Evolutionary conservation across 2,113 vertebrate species (phyloP), one percentile per base, ranked within the genome.

Genomic region (Neotragus pygmaeus): DNA sequence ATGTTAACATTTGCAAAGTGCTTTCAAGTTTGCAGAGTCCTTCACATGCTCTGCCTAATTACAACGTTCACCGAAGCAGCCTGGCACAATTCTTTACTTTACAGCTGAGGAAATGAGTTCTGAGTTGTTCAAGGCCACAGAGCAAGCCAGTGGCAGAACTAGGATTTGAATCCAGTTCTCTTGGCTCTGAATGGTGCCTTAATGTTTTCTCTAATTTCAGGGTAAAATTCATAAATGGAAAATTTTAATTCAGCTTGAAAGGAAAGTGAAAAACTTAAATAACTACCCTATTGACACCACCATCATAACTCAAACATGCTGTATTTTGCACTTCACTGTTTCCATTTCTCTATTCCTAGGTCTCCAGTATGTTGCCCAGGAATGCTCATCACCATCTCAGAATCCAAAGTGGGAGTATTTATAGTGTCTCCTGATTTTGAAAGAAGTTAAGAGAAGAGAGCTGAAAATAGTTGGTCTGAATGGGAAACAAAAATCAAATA

Each of bases 161-260:
- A 62, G 70, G 75, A 58, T 86, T n/a, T 95, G 83, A 94, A 95
- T 81, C 43, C 45, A 55, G 88, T 83, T 83, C 62, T 88, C 77
- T 15, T 39, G 47, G 33, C 77, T 96, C 36, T 53, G 7, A 84
- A 17, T 9, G n/a, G 60, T 36, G 45, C 49, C 55, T 13, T 43
- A 27, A 11, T 19, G 62, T 87, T 95, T 96, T 90, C 91, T 96
- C 85, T 88, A 49, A 90, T 90, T 93, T 96, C 43, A 81, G 53
- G 62, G 75, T 17, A 49, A 36, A 45, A 43, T 60, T 92, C 17
- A 55, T 77, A 73, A 13, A 12, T 10, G 57, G 58, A 88, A 57
- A 49, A 47, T 83, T 89, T 77, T 89, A 51, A 91, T 77, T 58
- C 12, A 64, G 7, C 49, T 89, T 51, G 27, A 66, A 49, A 88